Evolutionary conservation across 2,113 vertebrate species (phyloP), one percentile per base, ranked within the genome.

Genomic region (Piaya cayana): DNA sequence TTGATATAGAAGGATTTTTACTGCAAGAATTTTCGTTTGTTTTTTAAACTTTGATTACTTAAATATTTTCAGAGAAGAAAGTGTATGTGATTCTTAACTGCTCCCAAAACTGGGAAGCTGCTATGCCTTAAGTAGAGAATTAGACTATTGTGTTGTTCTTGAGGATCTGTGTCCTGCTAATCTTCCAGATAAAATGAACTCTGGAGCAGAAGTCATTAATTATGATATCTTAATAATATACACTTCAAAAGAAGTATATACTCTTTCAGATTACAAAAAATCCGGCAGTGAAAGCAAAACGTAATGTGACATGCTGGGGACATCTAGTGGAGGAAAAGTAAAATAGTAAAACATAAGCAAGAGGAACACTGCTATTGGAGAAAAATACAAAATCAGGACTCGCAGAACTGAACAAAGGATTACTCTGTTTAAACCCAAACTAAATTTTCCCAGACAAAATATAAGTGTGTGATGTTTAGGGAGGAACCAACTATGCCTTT

Each of bases 291-390:
- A 85, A 82, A 64, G 68, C 65, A 78, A 82, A 81, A 43, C 7
- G 37, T 78, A 75, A 53, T 60, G 53, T 88, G 97, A 95, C 97
- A 6, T 82, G 55, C 95, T 98, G 96, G 97, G 96, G 98, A 98
- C 98, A 98, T 98, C 98, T 98, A 97, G 98, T 98, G 98, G 98
- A 82, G 17, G 56, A 94, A 96, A 55, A 25, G 69, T 37, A 89
- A 96, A 97, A 90, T 59, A 58, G 42, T 70, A 21, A 70, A 69
- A 39, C 78, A 34, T 32, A 3, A 7, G 5, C 55, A 37, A 26
- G 20, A 0, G 50, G 26, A 50, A 11, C 5, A 2, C 17, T 11
- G 15, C 36, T 22, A 12, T 16, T 34, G 19, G 4, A 3, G 8
- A 18, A 55, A 69, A 65, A 74, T 42, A 15, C 47, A 47, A 25